Base-by-base conservation (phyloP, 64 coral and sea anemone genomes). In the Dendrophyllia cribrosa region DNA sequence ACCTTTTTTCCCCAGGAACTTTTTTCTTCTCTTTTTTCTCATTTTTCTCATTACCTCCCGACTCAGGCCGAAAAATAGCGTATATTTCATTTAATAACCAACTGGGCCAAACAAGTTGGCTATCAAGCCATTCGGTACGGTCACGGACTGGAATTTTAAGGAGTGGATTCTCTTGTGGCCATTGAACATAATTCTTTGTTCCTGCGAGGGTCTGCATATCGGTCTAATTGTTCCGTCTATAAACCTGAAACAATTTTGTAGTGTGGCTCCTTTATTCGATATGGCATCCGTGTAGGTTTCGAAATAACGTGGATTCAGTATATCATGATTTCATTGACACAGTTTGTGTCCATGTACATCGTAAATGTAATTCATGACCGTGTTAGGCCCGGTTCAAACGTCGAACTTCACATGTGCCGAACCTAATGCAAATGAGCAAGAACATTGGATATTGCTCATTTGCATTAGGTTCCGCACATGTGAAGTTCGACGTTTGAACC, bases 221-320 rank as follows among this genome's bases (percentile, higher is more conserved):
- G 77, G 55, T 61, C 77, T 43, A 61, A 80, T 61, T 10, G 56
- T 61, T 43, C 77, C 58, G 58, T 80, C 77, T 60, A 44, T 61
- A 80, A 80, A 80, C 16, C 77, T 23, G 24, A 62, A 80, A 80
- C 77, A 80, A 61, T 80, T 62, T n/a, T n/a, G n/a, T n/a, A n/a
- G n/a, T n/a, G n/a, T n/a, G 56, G 77, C 77, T 51, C 77, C 58
- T 80, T 61, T 80, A 58, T 22, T 80, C 10, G 23, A 62, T 61
- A 80, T 80, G 25, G 77, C 77, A 80, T 80, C 77, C 1, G 58
- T 62, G 75, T 78, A 78, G 75, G n/a, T 58, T 15, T 78, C 75
- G 4, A 78, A 12, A 34, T 34, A 1, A 34, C 34, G 2, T 2
- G 2, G 34, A 34, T 34, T 34, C 34, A 34, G 34, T 34, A 34